phyloP scores from a whole-genome alignment of 2,797 vertebrate species.

The Melanotaenia maccullochi region DNA sequence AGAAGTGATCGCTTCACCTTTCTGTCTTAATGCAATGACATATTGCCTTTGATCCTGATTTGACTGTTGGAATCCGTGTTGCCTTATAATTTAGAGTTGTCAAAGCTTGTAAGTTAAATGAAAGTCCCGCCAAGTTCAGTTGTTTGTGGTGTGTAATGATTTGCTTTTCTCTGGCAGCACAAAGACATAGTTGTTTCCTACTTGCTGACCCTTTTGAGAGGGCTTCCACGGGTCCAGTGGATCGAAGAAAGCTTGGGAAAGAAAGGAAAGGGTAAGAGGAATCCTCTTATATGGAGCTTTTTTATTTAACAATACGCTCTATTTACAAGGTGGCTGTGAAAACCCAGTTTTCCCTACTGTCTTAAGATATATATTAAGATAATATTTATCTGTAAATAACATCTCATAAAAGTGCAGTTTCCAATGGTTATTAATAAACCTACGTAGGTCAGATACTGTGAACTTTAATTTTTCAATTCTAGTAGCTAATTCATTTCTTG shows the following conservation, averaged over 20 bases:
- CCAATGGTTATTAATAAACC: neutral
- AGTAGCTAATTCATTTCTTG: neutral
- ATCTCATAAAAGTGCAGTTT: neutral
- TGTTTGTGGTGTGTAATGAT: slow-evolving; percentile 48
- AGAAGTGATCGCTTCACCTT: slow-evolving; percentile 16
- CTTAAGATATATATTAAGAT: neutral
- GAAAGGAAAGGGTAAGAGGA: slow-evolving; percentile 89
- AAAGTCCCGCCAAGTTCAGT: slow-evolving; percentile 18
- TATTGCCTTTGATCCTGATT: slow-evolving; percentile 13
- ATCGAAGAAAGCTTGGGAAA: slow-evolving; percentile 93
- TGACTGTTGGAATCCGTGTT: neutral
- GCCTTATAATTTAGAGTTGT: neutral
- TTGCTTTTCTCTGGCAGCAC: slow-evolving; percentile 85
- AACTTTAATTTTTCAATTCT: neutral
- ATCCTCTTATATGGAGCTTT: slow-evolving; percentile 57
- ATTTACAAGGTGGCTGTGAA: slow-evolving; percentile 8
- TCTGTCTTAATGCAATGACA: neutral
- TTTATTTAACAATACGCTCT: slow-evolving; percentile 28
- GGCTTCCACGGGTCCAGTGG: slow-evolving; percentile 94
- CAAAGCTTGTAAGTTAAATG: slow-evolving; percentile 1
- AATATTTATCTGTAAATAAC: neutral
- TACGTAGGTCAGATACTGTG: neutral
- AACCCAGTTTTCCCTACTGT: slow-evolving; percentile 7
- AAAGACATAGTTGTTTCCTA: slow-evolving; percentile 93
- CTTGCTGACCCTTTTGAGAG: slow-evolving; percentile 91